Conservation (phyloP, 2,113 vertebrate species). For the Heterotis niloticus region DNA sequence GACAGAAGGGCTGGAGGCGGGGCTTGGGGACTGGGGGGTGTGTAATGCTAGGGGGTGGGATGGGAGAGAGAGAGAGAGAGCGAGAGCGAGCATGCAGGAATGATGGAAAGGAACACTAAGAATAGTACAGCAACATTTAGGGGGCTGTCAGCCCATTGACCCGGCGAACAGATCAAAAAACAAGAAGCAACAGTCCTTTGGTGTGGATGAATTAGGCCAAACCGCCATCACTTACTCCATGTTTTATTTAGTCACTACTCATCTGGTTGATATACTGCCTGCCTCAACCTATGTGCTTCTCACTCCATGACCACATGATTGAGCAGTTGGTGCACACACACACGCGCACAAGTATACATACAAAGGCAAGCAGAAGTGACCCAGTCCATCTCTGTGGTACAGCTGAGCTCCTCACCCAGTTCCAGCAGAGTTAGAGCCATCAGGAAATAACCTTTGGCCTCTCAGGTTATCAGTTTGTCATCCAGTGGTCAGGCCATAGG, state of each 20-base stretch:
- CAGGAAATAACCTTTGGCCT: constrained; percentile 25
- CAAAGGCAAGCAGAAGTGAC: constrained; percentile 24
- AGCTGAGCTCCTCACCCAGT: constrained; percentile 28
- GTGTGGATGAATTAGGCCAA: neutral
- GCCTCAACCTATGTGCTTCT: neutral
- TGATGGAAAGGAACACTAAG: constrained; percentile 2
- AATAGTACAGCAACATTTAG: neutral
- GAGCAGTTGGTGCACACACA: neutral
- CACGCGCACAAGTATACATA: constrained; percentile 20
- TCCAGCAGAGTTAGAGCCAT: constrained; percentile 13
- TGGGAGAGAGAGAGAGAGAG: neutral
- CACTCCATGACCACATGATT: neutral
- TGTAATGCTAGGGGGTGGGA: constrained; percentile 10
- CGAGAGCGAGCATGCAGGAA: neutral
- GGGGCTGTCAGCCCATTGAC: neutral
- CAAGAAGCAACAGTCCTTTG: neutral
- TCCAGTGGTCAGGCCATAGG: too few species aligned
- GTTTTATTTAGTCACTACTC: neutral
- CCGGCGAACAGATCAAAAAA: neutral
- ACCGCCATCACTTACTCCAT: neutral
- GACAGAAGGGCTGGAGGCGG: constrained; percentile 26
- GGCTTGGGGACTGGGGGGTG: constrained; percentile 10
- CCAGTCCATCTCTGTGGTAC: constrained; percentile 18
- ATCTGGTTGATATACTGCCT: neutral
- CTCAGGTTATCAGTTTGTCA: neutral